Percentiles rank a stretch among this genome's conserved stretches.
phyloP scores from a whole-genome alignment of 2,888 invertebrate species.

The Nasonia oneida region DNA sequence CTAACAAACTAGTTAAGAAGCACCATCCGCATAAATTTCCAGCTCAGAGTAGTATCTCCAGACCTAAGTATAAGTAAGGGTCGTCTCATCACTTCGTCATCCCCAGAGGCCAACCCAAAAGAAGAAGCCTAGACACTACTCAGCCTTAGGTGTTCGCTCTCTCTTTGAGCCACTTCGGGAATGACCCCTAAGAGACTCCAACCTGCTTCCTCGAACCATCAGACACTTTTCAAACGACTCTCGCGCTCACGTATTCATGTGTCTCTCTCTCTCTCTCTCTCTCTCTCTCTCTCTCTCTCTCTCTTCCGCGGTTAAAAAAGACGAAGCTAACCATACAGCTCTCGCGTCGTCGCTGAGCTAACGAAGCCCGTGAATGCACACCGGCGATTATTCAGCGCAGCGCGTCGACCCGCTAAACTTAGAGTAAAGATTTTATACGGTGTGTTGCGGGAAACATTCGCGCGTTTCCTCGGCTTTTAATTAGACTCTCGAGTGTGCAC shows the following conservation, averaged over 20 bases:
- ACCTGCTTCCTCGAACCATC: not conserved
- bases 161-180: constrained; percentile 29
- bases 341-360: not conserved
- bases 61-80: not conserved
- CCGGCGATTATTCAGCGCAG: constrained; percentile 2
- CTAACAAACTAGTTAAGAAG: not conserved
- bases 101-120: not conserved
- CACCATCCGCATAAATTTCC: not conserved
- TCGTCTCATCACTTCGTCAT: not conserved
- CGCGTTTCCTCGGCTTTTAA: constrained; percentile 2
- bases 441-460: not conserved
- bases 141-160: constrained; percentile 14
- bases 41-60: not conserved
- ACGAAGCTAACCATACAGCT: not conserved
- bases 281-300: too few relatives aligned
- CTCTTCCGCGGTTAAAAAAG: not conserved
- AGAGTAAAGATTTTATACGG: not conserved
- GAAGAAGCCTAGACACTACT: not conserved
- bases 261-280: not conserved
- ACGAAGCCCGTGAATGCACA: constrained; percentile 20
- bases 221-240: constrained; percentile 10
- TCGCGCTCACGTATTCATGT: constrained; percentile 4
- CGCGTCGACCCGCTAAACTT: constrained; percentile 17
- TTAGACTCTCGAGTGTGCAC: not conserved
- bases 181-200: constrained; percentile 22